Base-by-base conservation (phyloP, 2,113 vertebrate species). In the Oriolus oriolus region DNA sequence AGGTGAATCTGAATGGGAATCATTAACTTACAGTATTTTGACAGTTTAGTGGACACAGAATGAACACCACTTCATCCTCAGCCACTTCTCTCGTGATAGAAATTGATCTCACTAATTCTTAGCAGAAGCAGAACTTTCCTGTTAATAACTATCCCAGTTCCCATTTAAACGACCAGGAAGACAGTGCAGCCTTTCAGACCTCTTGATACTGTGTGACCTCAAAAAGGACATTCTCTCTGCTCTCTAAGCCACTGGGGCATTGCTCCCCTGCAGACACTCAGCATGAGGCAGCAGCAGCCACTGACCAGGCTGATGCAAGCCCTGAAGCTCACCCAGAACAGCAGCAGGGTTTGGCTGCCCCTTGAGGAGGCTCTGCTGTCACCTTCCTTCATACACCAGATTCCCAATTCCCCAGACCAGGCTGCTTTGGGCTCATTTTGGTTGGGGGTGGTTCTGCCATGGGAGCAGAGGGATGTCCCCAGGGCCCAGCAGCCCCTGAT, bases 391-490 rank as follows among this genome's bases (percentile, higher is more conserved):
- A 7, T 1, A 22, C 30, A 27, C 41, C 37, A 42, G 4, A 27
- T 56, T 45, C 54, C 50, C 37, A 3, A 1, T 77, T 13, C 30
- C n/a, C 7, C 42, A n/a, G 33, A 3, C 26, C 2, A 1, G 2
- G 33, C 77, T 35, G 60, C 53, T 82, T 8, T 44, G 75, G 50
- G 31, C 41, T 41, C 3, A 0, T 31, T 56, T 37, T 20, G 7
- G 7, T 1, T 23, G 39, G n/a, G 35, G 20, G 2, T 10, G 10
- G 6, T 53, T 83, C 39, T 71, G 8, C 44, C 28, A 8, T 2
- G 17, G 31, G 41, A 54, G 59, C 68, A 31, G 23, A 53, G 3
- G 2, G 22, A 1, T 17, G 5, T 14, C 28, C 28, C 49, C 14
- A 4, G 1, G 60, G 20, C 28, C 30, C 91, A 9, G 37, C 23